Evolutionary conservation across 1,140 invertebrate genomes (phyloP), one percentile per base, ranked within the genome.

Genomic region (Scaptomyza pallida): DNA sequence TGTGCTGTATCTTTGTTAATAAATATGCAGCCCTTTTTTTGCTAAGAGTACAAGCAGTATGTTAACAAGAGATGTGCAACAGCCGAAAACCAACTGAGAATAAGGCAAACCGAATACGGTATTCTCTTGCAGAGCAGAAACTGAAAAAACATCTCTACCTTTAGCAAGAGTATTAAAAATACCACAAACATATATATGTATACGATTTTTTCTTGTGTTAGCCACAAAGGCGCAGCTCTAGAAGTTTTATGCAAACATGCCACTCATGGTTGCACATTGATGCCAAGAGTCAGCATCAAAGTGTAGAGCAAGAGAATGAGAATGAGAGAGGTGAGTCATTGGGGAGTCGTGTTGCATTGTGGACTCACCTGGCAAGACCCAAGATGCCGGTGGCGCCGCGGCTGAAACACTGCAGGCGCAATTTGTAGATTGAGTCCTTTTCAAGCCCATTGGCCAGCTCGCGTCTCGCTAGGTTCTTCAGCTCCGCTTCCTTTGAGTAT

Each of bases 381-480:
- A 98, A 93, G 77, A 99, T 98, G 13, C 98, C 98, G 44, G 94
- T 94, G 12, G 97, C 95, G 37, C 98, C 98, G 73, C 97, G 93
- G 0, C 95, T 92, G 21, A 99, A 92, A 92, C 97, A 98, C 41
- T 96, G 92, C 40, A 97, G 92, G 30, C 97, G 93, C 63, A 99
- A 91, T 89, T 95, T 96, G 92, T 99, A 96, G 44, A 98, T 92
- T 8, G 96, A 94, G 92, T 98, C 97, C 44, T 93, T 95, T 5
- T 93, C 92, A 21, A 83, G 82, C 6, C 94, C 92, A 61, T 92
- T 72, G 55, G 93, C 90, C 48, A 93, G 90, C 12, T 93, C 93
- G 68, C 95, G 93, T 48, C 92, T 94, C 37, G 95, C 94, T 92
- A 95, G 95, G 74, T 95, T 94, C 75, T 96, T 95, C 93, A 98